These are phyloP conservation scores for Rhabdornis inornatus DNA, from an alignment of 2,113 vertebrate genomes.

Conservation along the genomic window DNA sequence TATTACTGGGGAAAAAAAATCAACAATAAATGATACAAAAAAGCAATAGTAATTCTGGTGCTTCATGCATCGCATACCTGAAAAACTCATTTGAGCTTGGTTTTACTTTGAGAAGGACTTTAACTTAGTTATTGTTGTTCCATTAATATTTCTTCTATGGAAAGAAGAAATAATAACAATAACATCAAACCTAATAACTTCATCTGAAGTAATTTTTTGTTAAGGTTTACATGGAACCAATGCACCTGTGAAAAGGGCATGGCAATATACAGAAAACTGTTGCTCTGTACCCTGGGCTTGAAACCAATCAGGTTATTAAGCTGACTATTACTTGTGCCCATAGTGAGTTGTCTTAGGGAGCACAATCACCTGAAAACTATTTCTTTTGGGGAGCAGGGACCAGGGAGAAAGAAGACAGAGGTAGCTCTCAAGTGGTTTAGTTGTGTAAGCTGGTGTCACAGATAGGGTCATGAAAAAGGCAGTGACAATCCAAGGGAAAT, in stretches of 20 bases:
- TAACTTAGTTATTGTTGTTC: background rate
- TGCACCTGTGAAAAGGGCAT: background rate
- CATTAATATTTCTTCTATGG: background rate
- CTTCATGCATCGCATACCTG: background rate
- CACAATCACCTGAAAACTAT: background rate
- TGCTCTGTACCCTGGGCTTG: background rate
- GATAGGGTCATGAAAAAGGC: background rate
- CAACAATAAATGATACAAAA: background rate
- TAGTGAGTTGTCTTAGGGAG: background rate
- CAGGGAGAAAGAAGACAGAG: background rate
- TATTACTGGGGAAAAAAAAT: background rate
- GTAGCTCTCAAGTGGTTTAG: background rate
- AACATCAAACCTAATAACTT: background rate
- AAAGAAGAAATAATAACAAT: background rate
- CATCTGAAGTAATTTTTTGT: background rate
- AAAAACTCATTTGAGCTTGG: background rate
- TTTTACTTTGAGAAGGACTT: background rate
- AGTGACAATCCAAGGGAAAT: fast-evolving
- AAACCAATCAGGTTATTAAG: background rate
- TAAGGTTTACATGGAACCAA: background rate
- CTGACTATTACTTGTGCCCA: background rate
- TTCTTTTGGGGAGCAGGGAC: background rate
- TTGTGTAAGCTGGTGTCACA: background rate
- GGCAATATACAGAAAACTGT: background rate
- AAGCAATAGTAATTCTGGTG: background rate